Base-by-base conservation (phyloP, 1,140 invertebrate genomes). In the Campoletis sonorensis region DNA sequence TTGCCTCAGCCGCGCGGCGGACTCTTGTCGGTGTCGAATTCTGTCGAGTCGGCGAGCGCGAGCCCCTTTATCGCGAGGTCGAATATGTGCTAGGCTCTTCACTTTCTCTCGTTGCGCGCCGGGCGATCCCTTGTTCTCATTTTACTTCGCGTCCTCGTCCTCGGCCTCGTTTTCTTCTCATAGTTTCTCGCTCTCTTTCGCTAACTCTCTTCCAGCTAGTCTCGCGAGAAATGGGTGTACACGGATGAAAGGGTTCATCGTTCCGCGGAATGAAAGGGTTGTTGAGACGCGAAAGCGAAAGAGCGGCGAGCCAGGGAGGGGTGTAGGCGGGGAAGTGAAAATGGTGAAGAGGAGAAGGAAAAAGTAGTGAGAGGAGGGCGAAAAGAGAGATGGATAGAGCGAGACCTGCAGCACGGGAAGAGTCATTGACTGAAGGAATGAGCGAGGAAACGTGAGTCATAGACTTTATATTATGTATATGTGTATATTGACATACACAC, bases 211-310 rank as follows among this genome's bases (percentile, higher is more conserved):
- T 45, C 30, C 61, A 70, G 67, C 30, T 15, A 70, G 79, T 78
- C 61, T 78, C 61, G 33, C 33, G 58, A 78, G 58, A 67, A 78
- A 78, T 71, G 70, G 80, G 82, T 79, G 30, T 70, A 68, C 84
- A 49, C 82, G 83, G 82, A 82, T 83, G 83, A 83, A 84, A 85
- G 61, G 86, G 81, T 81, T 83, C 81, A 76, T 75, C 71, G 80
- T 84, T 78, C 67, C 81, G 71, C 83, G 82, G 83, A 86, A 84
- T 87, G 86, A 87, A 87, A 86, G 86, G 86, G 83, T 85, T 87
- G 40, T 79, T 81, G 87, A 83, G 71, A 78, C 51, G 77, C 79
- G 75, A 84, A 78, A 73, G 76, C 45, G 30, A 61, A 37, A 33
- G 70, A 81, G 49, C 23, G 27, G 33, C 30, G 21, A 18, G 23